phyloP scores from a whole-genome alignment of 2,113 vertebrate species.

The Dicaeum eximium region DNA sequence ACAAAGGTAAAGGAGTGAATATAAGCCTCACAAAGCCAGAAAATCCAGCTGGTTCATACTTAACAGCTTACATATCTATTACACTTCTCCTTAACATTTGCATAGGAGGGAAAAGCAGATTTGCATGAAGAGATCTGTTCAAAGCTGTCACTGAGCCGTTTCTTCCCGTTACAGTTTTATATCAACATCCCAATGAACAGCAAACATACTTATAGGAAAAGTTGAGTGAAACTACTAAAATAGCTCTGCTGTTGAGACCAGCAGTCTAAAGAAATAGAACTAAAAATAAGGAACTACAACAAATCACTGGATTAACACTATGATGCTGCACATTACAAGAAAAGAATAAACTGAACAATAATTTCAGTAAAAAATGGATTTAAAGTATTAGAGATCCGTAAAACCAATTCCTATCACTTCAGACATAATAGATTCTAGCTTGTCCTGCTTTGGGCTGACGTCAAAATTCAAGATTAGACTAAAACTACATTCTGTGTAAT shows the following conservation, averaged over 20 bases:
- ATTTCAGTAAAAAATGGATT: neutral
- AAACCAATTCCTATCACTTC: neutral
- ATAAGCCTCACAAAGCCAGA: neutral
- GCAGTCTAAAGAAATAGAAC: neutral
- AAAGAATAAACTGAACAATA: neutral
- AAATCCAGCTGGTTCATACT: slow-evolving; percentile 5
- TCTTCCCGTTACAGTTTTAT: neutral
- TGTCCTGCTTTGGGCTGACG: neutral
- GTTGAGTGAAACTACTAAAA: neutral
- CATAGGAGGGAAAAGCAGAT: slow-evolving; percentile 35
- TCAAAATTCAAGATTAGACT: neutral
- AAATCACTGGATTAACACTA: neutral
- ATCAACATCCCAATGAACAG: slow-evolving; percentile 14
- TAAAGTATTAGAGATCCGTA: neutral
- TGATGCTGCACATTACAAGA: neutral
- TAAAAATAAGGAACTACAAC: neutral
- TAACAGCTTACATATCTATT: neutral
- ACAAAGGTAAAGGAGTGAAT: neutral
- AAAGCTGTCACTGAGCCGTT: neutral
- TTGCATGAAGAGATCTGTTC: slow-evolving; percentile 28
- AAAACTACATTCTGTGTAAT: neutral
- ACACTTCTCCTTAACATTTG: slow-evolving; percentile 6
- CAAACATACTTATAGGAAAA: slow-evolving; percentile 1
- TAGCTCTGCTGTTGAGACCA: neutral
- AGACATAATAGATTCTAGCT: neutral